Evolutionary conservation across 2,113 vertebrate species (phyloP).

Genomic region (Dicrurus megarhynchus): DNA sequence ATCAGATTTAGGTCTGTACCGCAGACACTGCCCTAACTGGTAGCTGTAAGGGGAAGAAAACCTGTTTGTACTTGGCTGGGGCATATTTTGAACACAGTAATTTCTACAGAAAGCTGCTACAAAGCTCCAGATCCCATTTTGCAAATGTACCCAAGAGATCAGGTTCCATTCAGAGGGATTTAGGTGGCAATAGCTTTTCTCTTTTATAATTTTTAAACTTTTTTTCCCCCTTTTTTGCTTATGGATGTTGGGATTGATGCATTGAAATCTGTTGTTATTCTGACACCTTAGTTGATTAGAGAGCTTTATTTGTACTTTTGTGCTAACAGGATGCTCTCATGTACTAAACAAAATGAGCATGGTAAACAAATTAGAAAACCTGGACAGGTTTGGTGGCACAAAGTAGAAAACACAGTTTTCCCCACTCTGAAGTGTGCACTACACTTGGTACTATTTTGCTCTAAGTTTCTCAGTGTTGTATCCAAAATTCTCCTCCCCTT

Average conservation of each 20-base stretch:
- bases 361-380: not conserved
- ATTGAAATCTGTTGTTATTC: not conserved
- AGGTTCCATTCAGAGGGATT: not conserved
- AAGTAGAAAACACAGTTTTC: not conserved
- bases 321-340: not conserved
- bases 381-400: not conserved
- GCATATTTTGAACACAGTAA: not conserved
- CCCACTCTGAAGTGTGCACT: not conserved
- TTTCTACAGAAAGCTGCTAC: not conserved
- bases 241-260: not conserved
- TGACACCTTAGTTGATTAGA: not conserved
- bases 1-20: conserved; percentile 4
- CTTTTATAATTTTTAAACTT: not conserved
- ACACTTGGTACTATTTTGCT: not conserved
- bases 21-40: not conserved
- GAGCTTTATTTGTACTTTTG: not conserved
- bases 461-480: not conserved
- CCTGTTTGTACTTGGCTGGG: not conserved
- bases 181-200: not conserved
- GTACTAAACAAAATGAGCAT: not conserved
- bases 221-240: not conserved
- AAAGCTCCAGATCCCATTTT: not conserved
- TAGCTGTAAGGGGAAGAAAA: not conserved
- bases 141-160: not conserved
- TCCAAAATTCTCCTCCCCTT: not conserved